Evolutionary conservation across 2,797 vertebrate genomes (phyloP).

Genomic region (Todus mexicanus): DNA sequence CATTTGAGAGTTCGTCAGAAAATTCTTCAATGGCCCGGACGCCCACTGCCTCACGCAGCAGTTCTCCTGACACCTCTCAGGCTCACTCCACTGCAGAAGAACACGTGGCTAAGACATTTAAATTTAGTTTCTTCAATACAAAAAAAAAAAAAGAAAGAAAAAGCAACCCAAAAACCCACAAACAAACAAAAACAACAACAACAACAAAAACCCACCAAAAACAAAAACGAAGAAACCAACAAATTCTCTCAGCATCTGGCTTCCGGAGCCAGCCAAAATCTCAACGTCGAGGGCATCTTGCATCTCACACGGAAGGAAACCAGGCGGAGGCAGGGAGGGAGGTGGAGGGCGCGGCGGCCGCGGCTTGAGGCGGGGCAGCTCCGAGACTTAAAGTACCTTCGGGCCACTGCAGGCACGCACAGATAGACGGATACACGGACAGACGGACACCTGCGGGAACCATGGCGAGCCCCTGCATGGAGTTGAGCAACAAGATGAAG

Average conservation of each 20-base stretch:
- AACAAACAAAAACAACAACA: too few species aligned
- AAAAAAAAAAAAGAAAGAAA: too few species aligned
- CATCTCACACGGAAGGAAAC: fast-evolving
- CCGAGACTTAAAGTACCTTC: background rate
- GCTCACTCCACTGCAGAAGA: too few species aligned
- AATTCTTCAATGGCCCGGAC: fast-evolving
- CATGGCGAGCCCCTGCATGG: slow-evolving; percentile 16
- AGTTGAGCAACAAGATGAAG: slow-evolving; percentile 32
- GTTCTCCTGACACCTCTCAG: fast-evolving
- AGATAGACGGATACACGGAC: background rate
- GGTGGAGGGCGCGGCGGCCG: background rate
- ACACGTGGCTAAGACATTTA: fast-evolving
- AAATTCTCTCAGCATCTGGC: too few species aligned
- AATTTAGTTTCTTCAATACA: fast-evolving
- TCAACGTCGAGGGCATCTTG: fast-evolving
- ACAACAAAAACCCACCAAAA: too few species aligned
- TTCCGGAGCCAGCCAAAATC: background rate
- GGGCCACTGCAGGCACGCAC: fast-evolving
- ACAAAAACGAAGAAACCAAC: too few species aligned
- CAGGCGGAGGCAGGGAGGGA: background rate
- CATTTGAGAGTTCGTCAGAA: background rate
- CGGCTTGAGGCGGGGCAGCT: background rate
- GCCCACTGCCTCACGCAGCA: fast-evolving
- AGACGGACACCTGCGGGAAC: fast-evolving
- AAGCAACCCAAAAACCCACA: too few species aligned